These are phyloP conservation scores for Pholis gunnellus DNA, from an alignment of 2,113 vertebrate species.

Conservation along the genomic window DNA sequence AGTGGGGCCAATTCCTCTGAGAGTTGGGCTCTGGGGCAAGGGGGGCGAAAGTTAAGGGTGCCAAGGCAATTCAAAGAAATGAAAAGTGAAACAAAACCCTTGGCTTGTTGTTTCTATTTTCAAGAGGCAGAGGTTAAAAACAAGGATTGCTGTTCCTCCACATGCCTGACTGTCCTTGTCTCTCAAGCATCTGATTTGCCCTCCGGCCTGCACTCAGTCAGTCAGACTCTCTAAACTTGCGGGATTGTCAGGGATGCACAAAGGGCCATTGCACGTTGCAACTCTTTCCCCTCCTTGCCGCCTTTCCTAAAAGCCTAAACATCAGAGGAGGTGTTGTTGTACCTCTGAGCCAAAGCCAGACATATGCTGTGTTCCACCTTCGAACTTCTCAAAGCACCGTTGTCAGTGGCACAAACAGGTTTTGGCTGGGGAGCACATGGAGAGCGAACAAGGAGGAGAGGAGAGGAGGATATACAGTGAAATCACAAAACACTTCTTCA, in stretches of 20 bases:
- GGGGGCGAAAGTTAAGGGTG: conserved; percentile 72
- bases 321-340: conserved; percentile 73
- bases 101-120: conserved; percentile 66
- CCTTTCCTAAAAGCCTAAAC: conserved; percentile 56
- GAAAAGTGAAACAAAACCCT: conserved; percentile 70
- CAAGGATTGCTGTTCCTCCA: conserved; percentile 48
- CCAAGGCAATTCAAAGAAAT: conserved; percentile 66
- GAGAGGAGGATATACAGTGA: conserved; percentile 66
- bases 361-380: conserved; percentile 74
- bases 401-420: conserved; percentile 75
- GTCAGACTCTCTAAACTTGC: conserved; percentile 44
- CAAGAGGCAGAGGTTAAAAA: conserved; percentile 70
- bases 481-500: conserved; percentile 83
- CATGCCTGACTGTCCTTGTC: conserved; percentile 70
- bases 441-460: conserved; percentile 56
- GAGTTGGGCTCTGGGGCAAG: conserved; percentile 62
- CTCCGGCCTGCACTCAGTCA: conserved; percentile 47
- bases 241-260: conserved; percentile 56
- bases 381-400: conserved; percentile 72
- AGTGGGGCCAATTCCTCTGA: conserved; percentile 69
- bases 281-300: conserved; percentile 6
- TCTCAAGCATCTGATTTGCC: conserved; percentile 60
- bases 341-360: conserved; percentile 74
- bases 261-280: conserved; percentile 64
- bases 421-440: conserved; percentile 71